A percentile compares a stretch with the other conserved stretches of the same genome.
phyloP scores from a whole-genome alignment of 1,140 invertebrate species.

The Cryptotermes secundus region DNA sequence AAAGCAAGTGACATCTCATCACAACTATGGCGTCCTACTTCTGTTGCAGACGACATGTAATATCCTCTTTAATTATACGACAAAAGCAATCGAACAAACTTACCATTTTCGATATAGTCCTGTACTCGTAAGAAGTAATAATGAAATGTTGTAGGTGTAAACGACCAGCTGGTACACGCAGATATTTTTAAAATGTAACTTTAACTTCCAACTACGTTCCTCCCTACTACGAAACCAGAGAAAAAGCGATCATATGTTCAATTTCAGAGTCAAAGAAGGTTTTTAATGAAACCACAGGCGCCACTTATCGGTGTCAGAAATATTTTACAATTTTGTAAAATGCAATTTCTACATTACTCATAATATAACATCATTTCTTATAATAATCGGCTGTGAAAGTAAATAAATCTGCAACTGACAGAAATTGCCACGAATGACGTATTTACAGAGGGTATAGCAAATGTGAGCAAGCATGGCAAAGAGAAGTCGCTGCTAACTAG shows the following conservation, averaged over 20 bases:
- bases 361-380: neutral
- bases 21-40: constrained; percentile 21
- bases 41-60: constrained; percentile 12
- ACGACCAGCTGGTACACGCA: neutral
- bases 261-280: neutral
- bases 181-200: neutral
- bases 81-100: constrained; percentile 44
- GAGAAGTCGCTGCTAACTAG: too few relatives aligned
- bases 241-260: neutral
- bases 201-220: neutral
- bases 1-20: neutral
- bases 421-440: neutral
- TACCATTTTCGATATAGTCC: constrained; percentile 92
- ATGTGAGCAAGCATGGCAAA: too few relatives aligned
- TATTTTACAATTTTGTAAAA: neutral
- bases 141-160: neutral
- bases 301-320: neutral
- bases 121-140: neutral
- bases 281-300: neutral
- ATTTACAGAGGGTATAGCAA: neutral
- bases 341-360: neutral
- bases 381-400: neutral
- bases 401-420: neutral
- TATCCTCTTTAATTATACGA: neutral
- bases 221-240: neutral